Evolutionary conservation across 1,140 invertebrate genomes (phyloP), one percentile per base, ranked within the genome.

Genomic region (Mya arenaria): DNA sequence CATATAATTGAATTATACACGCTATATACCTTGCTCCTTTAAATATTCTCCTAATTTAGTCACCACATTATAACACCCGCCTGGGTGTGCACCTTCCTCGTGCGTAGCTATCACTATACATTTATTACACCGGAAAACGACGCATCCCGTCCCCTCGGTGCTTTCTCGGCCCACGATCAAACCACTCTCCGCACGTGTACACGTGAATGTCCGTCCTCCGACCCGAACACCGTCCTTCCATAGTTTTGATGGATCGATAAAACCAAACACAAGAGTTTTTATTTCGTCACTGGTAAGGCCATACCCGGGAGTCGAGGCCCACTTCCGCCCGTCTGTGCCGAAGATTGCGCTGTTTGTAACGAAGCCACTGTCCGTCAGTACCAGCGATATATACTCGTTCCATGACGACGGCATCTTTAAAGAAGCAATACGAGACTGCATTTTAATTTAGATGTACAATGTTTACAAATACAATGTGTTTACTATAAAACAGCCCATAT

Each of bases 341-440:
- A 85, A 68, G 30, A 89, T 87, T 10, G 88, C 87, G 1, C 86
- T 87, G 44, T 81, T 83, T 6, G 85, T 77, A 0, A 88, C 88
- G 60, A 84, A 83, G 1, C 87, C 87, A 30, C 85, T 89, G 34
- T 89, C 87, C 39, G 83, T 58, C 28, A 89, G 73, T 37, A 89
- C 84, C n/a, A 83, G 86, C 32, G 74, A 80, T 44, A 89, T 82
- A 56, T 89, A 89, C 55, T 89, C 87, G 52, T 85, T 84, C 88
- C 88, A 89, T 28, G 85, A 83, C 19, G 82, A 84, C 58, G 86
- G 82, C 84, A 87, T 85, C 86, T 86, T 86, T 82, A 44, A 73
- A 74, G 79, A 79, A 81, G 60, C 69, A 82, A 82, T 55, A 74
- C 79, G 79, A 74, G 79, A 82, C 69, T 73, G 79, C 79, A 82